Evolutionary conservation across 2,888 invertebrate genomes (phyloP).

Genomic region (Lymantria monacha): DNA sequence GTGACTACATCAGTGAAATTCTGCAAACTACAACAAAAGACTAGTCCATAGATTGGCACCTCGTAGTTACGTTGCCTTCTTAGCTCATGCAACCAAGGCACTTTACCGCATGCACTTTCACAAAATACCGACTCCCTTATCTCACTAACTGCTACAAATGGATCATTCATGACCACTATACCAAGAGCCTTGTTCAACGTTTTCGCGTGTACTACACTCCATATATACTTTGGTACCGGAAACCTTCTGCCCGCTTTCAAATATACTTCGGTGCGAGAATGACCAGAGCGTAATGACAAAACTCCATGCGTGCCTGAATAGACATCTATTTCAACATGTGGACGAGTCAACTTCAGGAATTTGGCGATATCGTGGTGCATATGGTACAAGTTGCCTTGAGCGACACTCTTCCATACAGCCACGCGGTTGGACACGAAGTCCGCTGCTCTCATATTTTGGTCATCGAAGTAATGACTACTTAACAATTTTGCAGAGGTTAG

Average conservation of each 20-base stretch:
- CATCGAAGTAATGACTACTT: slow-evolving; percentile 56
- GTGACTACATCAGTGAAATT: slow-evolving; percentile 45
- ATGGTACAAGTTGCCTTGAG: slow-evolving; percentile 58
- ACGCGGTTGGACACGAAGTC: slow-evolving; percentile 63
- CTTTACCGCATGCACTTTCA: slow-evolving; percentile 59
- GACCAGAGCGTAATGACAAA: slow-evolving; percentile 37
- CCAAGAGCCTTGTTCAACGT: slow-evolving; percentile 41
- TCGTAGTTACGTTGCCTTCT: slow-evolving; percentile 57
- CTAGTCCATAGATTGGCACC: slow-evolving; percentile 58
- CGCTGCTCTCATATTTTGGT: slow-evolving; percentile 58
- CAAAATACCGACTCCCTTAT: slow-evolving; percentile 64
- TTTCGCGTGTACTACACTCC: slow-evolving; percentile 58
- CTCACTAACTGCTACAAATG: slow-evolving; percentile 71
- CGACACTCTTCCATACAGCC: slow-evolving; percentile 64
- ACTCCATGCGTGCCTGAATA: slow-evolving; percentile 57
- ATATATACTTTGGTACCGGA: slow-evolving; percentile 66
- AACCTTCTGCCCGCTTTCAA: slow-evolving; percentile 48
- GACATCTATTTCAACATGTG: slow-evolving; percentile 40
- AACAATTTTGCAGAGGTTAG: slow-evolving; percentile 57
- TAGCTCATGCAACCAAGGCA: slow-evolving; percentile 56
- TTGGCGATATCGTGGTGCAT: slow-evolving; percentile 58
- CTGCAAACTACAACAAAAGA: slow-evolving; percentile 64
- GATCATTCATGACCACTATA: slow-evolving; percentile 66
- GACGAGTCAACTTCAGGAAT: slow-evolving; percentile 29
- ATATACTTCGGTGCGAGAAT: slow-evolving; percentile 38